These are phyloP conservation scores for Disparrhopalites patrizii DNA, from an alignment of 2,888 invertebrate genomes.

Conservation along the genomic window DNA sequence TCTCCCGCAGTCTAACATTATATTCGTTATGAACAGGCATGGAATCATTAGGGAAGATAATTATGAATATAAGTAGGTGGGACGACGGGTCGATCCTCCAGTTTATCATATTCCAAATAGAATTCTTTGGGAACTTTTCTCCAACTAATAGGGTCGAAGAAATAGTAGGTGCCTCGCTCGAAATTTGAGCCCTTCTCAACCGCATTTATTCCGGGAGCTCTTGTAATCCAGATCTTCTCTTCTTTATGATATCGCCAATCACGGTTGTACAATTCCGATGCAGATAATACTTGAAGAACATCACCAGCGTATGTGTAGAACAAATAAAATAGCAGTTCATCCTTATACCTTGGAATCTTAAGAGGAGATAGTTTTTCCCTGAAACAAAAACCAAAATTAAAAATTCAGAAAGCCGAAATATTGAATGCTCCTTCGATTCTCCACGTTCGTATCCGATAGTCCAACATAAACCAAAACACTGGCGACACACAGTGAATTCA, in stretches of 20 bases:
- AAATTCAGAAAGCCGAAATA: background rate
- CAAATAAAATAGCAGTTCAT: conserved; percentile 97
- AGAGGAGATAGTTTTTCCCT: conserved; percentile 92
- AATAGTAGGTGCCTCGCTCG: conserved; percentile 98
- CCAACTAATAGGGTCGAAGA: conserved; percentile 99
- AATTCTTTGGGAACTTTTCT: conserved; percentile 98
- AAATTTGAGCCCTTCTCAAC: conserved; percentile 93
- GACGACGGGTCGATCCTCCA: conserved; percentile 86
- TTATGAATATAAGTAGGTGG: conserved; percentile 59
- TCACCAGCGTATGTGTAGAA: conserved; percentile 99
- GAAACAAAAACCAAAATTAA: conserved; percentile 48
- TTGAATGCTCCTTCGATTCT: too few species aligned
- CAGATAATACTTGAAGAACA: conserved; percentile 74
- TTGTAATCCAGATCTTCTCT: conserved; percentile 98
- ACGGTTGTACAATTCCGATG: conserved; percentile 66
- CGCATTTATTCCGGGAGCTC: conserved; percentile 90
- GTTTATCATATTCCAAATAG: conserved; percentile 96
- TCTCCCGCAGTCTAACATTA: conserved; percentile 31
- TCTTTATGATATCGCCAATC: conserved; percentile 99
- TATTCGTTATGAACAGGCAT: conserved; percentile 31
- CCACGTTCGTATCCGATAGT: too few species aligned
- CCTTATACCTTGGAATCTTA: conserved; percentile 94
- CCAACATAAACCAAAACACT: too few species aligned
- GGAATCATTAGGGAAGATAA: conserved; percentile 43
- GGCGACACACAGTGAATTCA: too few species aligned